Percentiles rank a stretch among this genome's conserved stretches.
phyloP scores from a whole-genome alignment of 2,888 invertebrate species.

The Mayetiola destructor region DNA sequence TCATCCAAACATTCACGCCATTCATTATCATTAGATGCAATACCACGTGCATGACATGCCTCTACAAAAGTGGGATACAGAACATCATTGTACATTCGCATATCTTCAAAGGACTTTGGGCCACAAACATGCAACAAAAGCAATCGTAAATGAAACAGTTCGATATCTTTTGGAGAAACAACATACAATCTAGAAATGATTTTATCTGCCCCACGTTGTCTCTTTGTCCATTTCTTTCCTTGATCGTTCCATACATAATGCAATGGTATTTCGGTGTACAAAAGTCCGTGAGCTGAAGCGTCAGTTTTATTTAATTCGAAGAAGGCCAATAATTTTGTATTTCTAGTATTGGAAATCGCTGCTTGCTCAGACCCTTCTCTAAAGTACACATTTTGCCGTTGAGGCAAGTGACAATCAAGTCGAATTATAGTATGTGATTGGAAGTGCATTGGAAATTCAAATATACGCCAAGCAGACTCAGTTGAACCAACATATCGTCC shows the following conservation, averaged over 20 bases:
- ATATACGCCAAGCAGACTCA: constrained; percentile 20
- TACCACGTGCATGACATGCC: constrained; percentile 17
- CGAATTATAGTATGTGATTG: constrained; percentile 19
- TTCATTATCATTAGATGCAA: constrained; percentile 19
- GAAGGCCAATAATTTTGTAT: constrained; percentile 16
- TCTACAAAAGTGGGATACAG: constrained; percentile 17
- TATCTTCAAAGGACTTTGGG: constrained; percentile 18
- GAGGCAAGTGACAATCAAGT: constrained; percentile 21
- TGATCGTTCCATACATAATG: too few species aligned
- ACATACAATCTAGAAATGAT: too few species aligned
- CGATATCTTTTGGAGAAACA: too few species aligned
- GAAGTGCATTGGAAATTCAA: constrained; percentile 20
- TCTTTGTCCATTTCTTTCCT: too few species aligned
- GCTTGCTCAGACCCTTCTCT: constrained; percentile 15
- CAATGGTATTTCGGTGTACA: background rate
- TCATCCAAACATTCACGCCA: constrained; percentile 18
- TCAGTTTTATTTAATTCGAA: background rate
- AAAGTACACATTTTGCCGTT: constrained; percentile 21
- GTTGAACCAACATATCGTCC: constrained; percentile 20
- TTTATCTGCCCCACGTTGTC: too few species aligned
- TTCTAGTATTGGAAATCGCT: constrained; percentile 15
- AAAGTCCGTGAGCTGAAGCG: background rate
- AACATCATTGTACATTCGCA: constrained; percentile 17
- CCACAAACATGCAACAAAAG: constrained; percentile 17
- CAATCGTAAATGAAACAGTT: constrained; percentile 1